Percentiles rank a stretch among this genome's conserved stretches.
These are phyloP conservation scores for Catagonus wagneri DNA, from an alignment of 2,113 vertebrate species.

Conservation along the genomic window DNA sequence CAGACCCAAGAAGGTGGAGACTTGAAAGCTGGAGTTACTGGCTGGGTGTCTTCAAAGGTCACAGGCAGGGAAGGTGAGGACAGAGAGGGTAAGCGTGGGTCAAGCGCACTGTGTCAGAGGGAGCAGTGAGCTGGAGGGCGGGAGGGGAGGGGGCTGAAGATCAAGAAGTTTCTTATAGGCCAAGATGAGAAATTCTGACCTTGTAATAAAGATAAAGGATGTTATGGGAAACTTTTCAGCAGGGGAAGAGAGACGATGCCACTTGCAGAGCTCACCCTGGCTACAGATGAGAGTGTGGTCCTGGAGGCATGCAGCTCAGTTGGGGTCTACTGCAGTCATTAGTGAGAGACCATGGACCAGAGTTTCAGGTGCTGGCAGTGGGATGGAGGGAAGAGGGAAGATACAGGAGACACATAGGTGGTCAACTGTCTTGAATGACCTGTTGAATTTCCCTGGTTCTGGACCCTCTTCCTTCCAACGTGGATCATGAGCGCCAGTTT, in stretches of 20 bases:
- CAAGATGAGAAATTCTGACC: not conserved
- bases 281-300: not conserved
- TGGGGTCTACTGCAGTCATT: fast-evolving
- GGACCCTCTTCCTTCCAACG: not conserved
- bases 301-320: not conserved
- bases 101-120: not conserved
- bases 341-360: not conserved
- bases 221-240: not conserved
- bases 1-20: not conserved
- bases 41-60: not conserved
- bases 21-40: not conserved
- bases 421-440: not conserved
- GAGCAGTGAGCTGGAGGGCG: fast-evolving
- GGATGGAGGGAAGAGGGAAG: not conserved
- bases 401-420: not conserved
- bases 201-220: not conserved
- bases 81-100: not conserved
- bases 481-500: not conserved
- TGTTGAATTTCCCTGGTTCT: not conserved
- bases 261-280: not conserved
- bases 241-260: not conserved
- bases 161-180: not conserved
- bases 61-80: not conserved
- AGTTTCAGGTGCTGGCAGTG: not conserved
- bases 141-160: fast-evolving